A percentile compares a stretch with the other conserved stretches of the same genome.
Evolutionary conservation across 2,797 vertebrate genomes (phyloP).

Genomic region (Amniataba percoides): DNA sequence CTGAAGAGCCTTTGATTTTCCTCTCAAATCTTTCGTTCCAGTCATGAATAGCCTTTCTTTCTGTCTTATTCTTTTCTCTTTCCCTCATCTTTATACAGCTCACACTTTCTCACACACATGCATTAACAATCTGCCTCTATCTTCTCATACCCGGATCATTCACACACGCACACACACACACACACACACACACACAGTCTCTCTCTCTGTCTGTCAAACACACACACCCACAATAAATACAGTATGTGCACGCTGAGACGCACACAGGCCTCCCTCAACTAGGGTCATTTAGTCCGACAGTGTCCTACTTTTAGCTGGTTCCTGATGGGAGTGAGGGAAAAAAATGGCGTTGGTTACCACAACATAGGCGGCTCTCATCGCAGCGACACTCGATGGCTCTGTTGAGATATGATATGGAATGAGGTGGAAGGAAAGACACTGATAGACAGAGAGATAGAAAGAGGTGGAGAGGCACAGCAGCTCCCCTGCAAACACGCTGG

Average conservation of each 20-base stretch:
- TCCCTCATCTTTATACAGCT: constrained; percentile 7
- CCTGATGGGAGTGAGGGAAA: constrained; percentile 34
- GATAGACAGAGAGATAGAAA: constrained; percentile 22
- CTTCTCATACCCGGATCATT: constrained; percentile 40
- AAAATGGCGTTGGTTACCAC: constrained; percentile 29
- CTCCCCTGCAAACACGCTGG: background rate
- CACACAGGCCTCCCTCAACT: constrained; percentile 27
- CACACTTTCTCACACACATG: constrained; percentile 22
- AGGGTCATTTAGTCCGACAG: constrained; percentile 65
- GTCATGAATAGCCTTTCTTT: constrained; percentile 27
- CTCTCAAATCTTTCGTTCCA: constrained; percentile 19
- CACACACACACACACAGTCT: constrained; percentile 21
- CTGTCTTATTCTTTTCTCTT: constrained; percentile 12
- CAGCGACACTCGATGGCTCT: constrained; percentile 38
- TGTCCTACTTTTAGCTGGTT: constrained; percentile 62
- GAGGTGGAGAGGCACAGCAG: constrained; percentile 1
- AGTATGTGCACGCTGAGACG: constrained; percentile 26
- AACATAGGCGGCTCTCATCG: constrained; percentile 33
- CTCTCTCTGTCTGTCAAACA: background rate
- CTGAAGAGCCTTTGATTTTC: constrained; percentile 9
- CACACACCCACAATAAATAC: constrained; percentile 12
- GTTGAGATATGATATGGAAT: constrained; percentile 51
- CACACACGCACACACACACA: constrained; percentile 6
- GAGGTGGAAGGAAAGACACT: constrained; percentile 20
- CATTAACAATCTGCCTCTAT: constrained; percentile 27